These are phyloP conservation scores for Hippoglossus stenolepis DNA, from an alignment of 2,113 vertebrate genomes.

Conservation along the genomic window DNA sequence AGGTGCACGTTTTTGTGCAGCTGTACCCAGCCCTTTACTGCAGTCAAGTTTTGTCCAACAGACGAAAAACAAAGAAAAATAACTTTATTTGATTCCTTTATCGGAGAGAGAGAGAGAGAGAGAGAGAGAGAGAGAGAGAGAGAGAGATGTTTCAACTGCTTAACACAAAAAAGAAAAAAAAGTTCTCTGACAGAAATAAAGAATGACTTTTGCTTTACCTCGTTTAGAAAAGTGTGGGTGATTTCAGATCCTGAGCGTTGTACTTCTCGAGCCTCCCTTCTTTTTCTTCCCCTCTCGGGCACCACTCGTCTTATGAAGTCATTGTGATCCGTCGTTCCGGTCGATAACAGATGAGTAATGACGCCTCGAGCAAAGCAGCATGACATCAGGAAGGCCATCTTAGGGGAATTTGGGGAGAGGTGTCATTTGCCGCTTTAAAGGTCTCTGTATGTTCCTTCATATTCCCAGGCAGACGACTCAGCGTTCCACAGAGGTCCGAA, in stretches of 20 bases:
- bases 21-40: no score
- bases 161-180: neutral
- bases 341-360: conserved; percentile 65
- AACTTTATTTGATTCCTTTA: no score
- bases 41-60: no score
- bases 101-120: no score
- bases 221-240: conserved; percentile 32
- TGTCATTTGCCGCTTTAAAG: conserved; percentile 43
- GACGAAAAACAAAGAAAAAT: neutral
- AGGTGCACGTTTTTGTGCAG: conserved; percentile 4
- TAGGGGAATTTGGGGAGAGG: conserved; percentile 41
- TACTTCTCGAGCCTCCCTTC: conserved; percentile 22
- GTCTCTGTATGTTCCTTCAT: conserved; percentile 14
- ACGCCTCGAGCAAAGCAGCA: conserved; percentile 39
- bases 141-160: no score
- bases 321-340: conserved; percentile 42
- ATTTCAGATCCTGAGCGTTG: conserved; percentile 48
- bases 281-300: conserved; percentile 43
- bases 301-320: conserved; percentile 66
- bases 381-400: conserved; percentile 52
- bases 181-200: conserved; percentile 11
- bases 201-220: conserved; percentile 17
- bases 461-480: conserved; percentile 1
- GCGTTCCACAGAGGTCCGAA: neutral
- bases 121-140: no score